Evolutionary conservation across 92 coral and sea anemone genomes (phyloP), one percentile per base, ranked within the genome.

Genomic region (Scolanthus callimorphus): DNA sequence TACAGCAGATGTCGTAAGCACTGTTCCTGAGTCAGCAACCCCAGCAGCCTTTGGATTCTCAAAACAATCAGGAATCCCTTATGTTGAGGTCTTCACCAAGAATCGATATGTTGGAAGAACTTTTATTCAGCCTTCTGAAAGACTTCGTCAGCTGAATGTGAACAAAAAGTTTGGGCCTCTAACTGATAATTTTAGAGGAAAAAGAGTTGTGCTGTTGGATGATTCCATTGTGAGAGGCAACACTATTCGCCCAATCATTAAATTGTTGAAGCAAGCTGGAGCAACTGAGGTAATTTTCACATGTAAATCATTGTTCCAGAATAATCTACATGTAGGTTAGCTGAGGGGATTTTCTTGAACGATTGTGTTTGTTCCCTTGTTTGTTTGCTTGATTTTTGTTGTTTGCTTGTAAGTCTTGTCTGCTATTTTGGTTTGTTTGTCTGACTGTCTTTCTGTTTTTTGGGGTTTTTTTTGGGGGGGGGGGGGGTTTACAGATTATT

Each of bases 51-150:
- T 91, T 10, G 97, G 97, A 4, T 91, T 79, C 59, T 76, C 97
- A 3, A 58, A 62, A 34, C 77, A 71, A 47, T 54, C 73, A 9
- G 91, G 91, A 26, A 91, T 91, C 20, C 97, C 97, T 15, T 91
- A 88, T 60, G 87, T 88, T 0, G 97, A 91, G 63, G 97, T 91
- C 17, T 72, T 91, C 44, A 88, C 96, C 3, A 91, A 89, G 68
- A 91, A 91, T 49, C 96, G 97, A 57, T 91, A 91, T 62, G 96
- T 91, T 22, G 97, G 97, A 31, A 90, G 97, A 43, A 91, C 97
- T 26, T 91, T 91, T 43, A 91, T 91, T 23, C 96, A 91, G 26
- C 97, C 97, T 0, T 84, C 90, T 29, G 74, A 73, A 27, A 72
- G 97, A 55, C 82, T 91, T 27, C 76, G 97, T 51, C 84, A 84